Conservation (phyloP, 2,888 invertebrate species). For the Agrotis segetum region DNA sequence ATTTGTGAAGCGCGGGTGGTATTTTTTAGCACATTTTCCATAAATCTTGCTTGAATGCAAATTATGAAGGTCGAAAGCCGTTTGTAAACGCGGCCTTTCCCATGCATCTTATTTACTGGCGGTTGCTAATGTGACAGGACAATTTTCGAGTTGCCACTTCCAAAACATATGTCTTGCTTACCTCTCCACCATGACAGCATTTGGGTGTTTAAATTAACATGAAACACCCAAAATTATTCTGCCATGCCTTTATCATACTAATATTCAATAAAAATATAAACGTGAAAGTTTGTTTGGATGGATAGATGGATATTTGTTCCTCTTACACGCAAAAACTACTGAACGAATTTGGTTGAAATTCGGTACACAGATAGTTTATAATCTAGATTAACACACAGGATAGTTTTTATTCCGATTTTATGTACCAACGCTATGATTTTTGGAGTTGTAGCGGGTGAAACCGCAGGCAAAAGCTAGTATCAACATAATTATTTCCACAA, state of each 20-base stretch:
- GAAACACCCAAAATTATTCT: too few relatives aligned
- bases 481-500: conserved; percentile 21
- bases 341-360: too few relatives aligned
- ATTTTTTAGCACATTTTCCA: conserved; percentile 37
- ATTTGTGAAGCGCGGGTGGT: conserved; percentile 22
- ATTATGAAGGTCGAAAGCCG: conserved; percentile 35
- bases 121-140: conserved; percentile 44
- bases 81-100: conserved; percentile 23
- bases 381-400: too few relatives aligned
- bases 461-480: too few relatives aligned
- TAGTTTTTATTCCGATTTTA: too few relatives aligned
- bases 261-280: too few relatives aligned
- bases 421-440: too few relatives aligned
- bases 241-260: neutral
- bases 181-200: conserved; percentile 19
- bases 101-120: conserved; percentile 51
- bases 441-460: too few relatives aligned
- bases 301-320: too few relatives aligned
- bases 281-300: too few relatives aligned
- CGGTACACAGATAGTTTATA: too few relatives aligned
- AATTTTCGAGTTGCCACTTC: conserved; percentile 35
- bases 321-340: too few relatives aligned
- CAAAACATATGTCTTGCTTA: conserved; percentile 26
- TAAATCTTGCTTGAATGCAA: conserved; percentile 48
- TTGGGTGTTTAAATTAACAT: conserved; percentile 13